Base-by-base conservation (phyloP, 2,888 invertebrate genomes). In the Rutpela maculata region DNA sequence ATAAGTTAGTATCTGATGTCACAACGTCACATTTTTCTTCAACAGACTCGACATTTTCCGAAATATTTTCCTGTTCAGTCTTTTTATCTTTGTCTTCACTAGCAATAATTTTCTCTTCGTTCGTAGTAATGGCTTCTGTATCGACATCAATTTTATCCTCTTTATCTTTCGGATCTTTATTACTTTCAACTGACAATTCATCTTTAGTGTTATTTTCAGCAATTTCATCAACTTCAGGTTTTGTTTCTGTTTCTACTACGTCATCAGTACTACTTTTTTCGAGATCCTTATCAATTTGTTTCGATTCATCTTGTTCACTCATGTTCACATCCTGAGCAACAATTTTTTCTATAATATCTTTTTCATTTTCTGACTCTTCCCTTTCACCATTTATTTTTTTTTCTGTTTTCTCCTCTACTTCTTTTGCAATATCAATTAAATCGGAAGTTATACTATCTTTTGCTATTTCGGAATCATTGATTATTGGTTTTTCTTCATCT, bases 131-230 rank as follows among this genome's bases (percentile, higher is more conserved):
- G 65, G 63, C 60, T 74, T 3, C 57, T 57, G 57, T 0, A 18
- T 57, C 11, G 17, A 19, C 68, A 56, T 62, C 68, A n/a, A 66
- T 17, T 18, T 77, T 90, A 84, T 81, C 88, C 87, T 69, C 89
- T 90, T 80, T 88, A 89, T 84, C 88, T 86, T 83, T 89, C 63
- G 22, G 89, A 19, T 88, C 86, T 70, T 62, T 12, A 1, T 17
- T 66, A 26, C 43, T 67, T 67, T 22, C 50, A n/a, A 15, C 43
- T 67, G 10, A 15, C 26, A 55, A n/a, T 67, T 50, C 19, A 7
- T 12, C 50, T 67, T 67, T 50, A 11, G 18, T 19, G n/a, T n/a
- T 62, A 62, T 62, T 35, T 17, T 26, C 35, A 15, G 11, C 15
- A 26, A 10, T 7, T 60, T 26, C 60, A 3, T 26, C 56, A 59